Percentiles rank a stretch among this genome's conserved stretches.
Evolutionary conservation across 2,797 vertebrate species (phyloP).

Genomic region (Dromococcyx pavoninus): DNA sequence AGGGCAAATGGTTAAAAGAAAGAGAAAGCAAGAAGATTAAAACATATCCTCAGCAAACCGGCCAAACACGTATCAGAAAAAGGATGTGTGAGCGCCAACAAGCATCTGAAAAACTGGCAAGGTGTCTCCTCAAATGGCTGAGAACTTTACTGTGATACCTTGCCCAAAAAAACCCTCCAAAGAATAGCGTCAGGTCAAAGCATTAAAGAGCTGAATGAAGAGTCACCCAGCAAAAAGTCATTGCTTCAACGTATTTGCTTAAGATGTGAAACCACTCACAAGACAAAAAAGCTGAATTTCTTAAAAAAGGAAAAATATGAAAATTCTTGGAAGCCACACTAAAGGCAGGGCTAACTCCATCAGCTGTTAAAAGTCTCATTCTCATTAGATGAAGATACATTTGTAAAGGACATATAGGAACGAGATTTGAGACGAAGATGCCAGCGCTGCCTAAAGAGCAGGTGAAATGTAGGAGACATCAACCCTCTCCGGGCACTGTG

Average conservation of each 20-base stretch:
- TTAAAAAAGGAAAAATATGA: background rate
- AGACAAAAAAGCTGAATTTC: background rate
- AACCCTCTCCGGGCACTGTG: background rate
- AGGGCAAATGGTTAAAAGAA: background rate
- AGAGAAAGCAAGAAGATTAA: background rate
- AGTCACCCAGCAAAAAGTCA: background rate
- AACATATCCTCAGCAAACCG: background rate
- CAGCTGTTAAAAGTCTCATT: background rate
- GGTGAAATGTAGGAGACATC: background rate
- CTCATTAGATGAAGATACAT: background rate
- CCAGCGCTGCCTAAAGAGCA: background rate
- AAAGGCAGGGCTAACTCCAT: background rate
- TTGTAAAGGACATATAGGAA: background rate
- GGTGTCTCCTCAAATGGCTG: background rate
- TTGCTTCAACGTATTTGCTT: background rate
- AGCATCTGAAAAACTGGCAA: background rate
- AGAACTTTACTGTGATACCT: background rate
- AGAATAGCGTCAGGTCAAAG: background rate
- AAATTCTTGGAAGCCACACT: background rate
- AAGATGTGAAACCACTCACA: background rate
- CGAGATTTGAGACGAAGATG: background rate
- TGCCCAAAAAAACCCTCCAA: background rate
- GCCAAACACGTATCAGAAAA: background rate
- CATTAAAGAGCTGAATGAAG: background rate
- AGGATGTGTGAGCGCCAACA: background rate